Base-by-base conservation (phyloP, 2,888 invertebrate species). In the Rotaria macrura region DNA sequence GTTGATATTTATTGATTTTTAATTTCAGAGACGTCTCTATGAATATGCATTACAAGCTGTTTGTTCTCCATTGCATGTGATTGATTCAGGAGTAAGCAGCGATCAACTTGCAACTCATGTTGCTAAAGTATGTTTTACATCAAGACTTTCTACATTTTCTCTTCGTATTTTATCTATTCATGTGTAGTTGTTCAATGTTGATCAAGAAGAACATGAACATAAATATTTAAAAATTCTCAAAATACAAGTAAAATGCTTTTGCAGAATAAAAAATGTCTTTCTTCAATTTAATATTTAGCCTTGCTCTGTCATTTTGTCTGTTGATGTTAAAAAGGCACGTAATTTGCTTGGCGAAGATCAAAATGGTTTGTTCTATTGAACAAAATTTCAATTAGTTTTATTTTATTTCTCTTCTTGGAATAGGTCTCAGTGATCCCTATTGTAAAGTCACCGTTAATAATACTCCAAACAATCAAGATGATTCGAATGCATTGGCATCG, bases 41-140 rank as follows among this genome's bases (percentile, higher is more conserved):
- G 79, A 79, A 79, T 79, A 79, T 79, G 14, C 79, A 25, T n/a
- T 79, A 9, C 43, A n/a, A 10, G 79, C 79, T 79, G 79, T 43
- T 23, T 43, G n/a, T 43, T 43, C 43, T 43, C 20, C 79, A 25
- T 43, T 79, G 17, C 43, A n/a, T 43, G n/a, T 43, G 12, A 43
- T n/a, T 43, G 79, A 79, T 5, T 4, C 40, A n/a, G 43, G 25
- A 20, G 4, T 4, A 25, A 25, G 43, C 40, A 79, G 79, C 25
- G 43, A 43, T 40, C 43, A 79, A 79, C 43, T 43, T 25, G n/a
- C 43, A 2, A 20, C 14, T 2, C 79, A 79, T n/a, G n/a, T 79
- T n/a, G 43, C 43, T 7, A 43, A 79, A 43, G 79, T 79, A 79
- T 43, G 10, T 79, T 65, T 5, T 3, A 65, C n/a, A 65, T 23